Evolutionary conservation across 2,888 invertebrate species (phyloP).

Genomic region (Neria commutata): DNA sequence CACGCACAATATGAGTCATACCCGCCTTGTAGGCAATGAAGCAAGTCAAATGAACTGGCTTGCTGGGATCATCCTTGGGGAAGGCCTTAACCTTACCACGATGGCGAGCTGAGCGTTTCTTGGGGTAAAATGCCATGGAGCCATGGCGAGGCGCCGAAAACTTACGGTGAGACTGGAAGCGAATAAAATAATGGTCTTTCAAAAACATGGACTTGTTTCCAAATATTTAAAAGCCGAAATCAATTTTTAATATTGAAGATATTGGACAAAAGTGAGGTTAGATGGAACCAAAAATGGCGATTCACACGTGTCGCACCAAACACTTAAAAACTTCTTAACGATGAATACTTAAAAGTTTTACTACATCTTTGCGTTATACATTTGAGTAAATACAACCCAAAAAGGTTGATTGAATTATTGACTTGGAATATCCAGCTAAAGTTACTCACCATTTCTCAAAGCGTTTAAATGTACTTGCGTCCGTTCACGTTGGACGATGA

Average conservation of each 20-base stretch:
- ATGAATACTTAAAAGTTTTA: too few relatives aligned
- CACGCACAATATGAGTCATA: constrained; percentile 99
- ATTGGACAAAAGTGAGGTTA: constrained; percentile 26
- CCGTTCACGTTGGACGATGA: constrained; percentile 49
- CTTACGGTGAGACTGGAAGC: constrained; percentile 95
- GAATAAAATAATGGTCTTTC: neutral
- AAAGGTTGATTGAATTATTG: too few relatives aligned
- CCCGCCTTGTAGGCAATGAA: constrained; percentile 99
- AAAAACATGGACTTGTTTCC: neutral
- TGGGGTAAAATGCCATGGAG: constrained; percentile 99
- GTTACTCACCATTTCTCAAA: constrained; percentile 48
- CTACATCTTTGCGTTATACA: too few relatives aligned
- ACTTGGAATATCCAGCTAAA: neutral
- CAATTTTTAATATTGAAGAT: neutral
- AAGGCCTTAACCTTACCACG: constrained; percentile 99
- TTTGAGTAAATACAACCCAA: too few relatives aligned
- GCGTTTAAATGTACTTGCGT: constrained; percentile 37
- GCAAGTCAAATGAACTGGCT: constrained; percentile 97
- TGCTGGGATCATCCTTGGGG: constrained; percentile 95
- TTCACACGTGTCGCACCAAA: neutral
- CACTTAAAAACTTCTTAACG: too few relatives aligned
- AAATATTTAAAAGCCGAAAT: neutral
- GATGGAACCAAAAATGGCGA: constrained; percentile 10
- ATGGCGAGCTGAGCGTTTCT: constrained; percentile 94
- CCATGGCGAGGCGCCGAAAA: constrained; percentile 99